Evolutionary conservation across 2,888 invertebrate species (phyloP), one percentile per base, ranked within the genome.

Genomic region (Andrena minutula): DNA sequence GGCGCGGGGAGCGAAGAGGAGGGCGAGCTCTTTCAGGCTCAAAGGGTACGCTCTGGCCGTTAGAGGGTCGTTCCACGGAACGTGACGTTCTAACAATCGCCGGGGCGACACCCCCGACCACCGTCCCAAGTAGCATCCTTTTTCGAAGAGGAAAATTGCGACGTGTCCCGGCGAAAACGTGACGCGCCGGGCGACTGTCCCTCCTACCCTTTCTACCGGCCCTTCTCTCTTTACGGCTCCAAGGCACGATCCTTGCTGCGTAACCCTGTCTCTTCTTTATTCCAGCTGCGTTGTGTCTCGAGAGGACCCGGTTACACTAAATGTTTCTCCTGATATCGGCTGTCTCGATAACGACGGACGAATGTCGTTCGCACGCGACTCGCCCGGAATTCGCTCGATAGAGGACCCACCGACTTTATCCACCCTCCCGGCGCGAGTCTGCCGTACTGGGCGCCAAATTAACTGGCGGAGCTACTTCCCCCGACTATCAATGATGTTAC

Each of bases 71-170:
- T 84, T 84, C 84, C 77, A 41, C 71, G 74, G 32, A 58, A 82
- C 87, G 88, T 88, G 88, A 86, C 88, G 75, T 80, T 83, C 78
- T 75, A 83, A 85, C 86, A 85, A 87, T 86, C 86, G 82, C 30
- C 82, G 49, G 26, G 60, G 82, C 30, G 56, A 32, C 68, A 28
- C 56, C 79, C 28, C 20, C 8, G 5, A 12, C 32, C 53, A n/a
- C 23, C 53, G 77, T 41, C 56, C 61, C 51, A 26, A 12, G 60
- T n/a, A 51, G 63, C 69, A 81, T 83, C 85, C 85, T 87, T 85
- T 85, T 70, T 81, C 86, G 86, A 87, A 87, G 84, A 87, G 86
- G 86, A 86, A 87, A 86, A 86, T 86, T 86, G 86, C 86, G 87
- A 85, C 85, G 85, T 85, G 83, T 87, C 83, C 83, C 60, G 71